phyloP scores from a whole-genome alignment of 2,113 vertebrate genomes.

The Clarias batrachus region DNA sequence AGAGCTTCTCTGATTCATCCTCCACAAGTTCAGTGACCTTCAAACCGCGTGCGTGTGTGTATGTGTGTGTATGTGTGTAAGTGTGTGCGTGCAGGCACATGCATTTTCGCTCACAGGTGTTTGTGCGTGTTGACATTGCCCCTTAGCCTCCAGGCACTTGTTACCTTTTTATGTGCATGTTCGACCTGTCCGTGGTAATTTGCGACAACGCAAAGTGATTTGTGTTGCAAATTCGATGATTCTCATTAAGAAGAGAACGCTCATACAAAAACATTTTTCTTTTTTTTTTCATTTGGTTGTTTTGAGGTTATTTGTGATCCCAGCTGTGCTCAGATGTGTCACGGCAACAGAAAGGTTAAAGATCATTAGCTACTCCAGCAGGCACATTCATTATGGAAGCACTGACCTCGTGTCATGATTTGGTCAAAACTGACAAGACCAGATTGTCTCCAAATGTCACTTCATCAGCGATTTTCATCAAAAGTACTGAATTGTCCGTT shows the following conservation, averaged over 20 bases:
- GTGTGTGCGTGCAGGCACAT: constrained; percentile 32
- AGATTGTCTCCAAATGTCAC: constrained; percentile 76
- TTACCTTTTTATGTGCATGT: constrained; percentile 51
- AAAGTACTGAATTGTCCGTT: constrained; percentile 59
- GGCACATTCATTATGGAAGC: constrained; percentile 57
- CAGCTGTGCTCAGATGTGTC: constrained; percentile 13
- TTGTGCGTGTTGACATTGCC: constrained; percentile 54
- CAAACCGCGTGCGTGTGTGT: constrained; percentile 54
- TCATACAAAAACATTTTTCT: not conserved
- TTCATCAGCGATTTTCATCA: constrained; percentile 77
- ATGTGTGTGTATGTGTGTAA: constrained; percentile 52
- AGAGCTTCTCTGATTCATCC: constrained; percentile 68
- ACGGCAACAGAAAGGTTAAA: constrained; percentile 31
- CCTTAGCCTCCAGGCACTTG: constrained; percentile 50
- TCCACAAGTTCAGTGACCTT: constrained; percentile 74
- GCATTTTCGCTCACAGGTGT: constrained; percentile 66
- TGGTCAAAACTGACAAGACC: constrained; percentile 69
- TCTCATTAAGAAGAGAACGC: constrained; percentile 30
- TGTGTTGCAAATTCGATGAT: constrained; percentile 25
- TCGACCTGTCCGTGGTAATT: constrained; percentile 58
- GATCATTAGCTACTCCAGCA: constrained; percentile 28
- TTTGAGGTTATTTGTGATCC: not conserved
- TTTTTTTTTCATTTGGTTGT: not conserved
- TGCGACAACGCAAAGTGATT: constrained; percentile 9
- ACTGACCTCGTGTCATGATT: constrained; percentile 61